Percentiles rank a stretch among this genome's conserved stretches.
Conservation (phyloP, 2,113 vertebrate species). For the Triplophysa rosa region DNA sequence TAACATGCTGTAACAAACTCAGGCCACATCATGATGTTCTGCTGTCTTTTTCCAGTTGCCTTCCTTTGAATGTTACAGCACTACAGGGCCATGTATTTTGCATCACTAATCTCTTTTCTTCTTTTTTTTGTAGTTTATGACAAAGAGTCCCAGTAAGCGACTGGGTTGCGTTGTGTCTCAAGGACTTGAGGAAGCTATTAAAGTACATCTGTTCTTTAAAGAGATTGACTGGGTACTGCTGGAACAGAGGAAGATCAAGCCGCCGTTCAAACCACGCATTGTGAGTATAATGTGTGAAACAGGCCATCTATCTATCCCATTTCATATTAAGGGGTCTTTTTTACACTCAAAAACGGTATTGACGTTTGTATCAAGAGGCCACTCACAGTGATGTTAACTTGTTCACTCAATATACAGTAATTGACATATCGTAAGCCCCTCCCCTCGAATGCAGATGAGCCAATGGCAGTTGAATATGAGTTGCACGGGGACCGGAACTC, state of each 20-base stretch:
- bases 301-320: too few species aligned
- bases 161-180: constrained; percentile 89
- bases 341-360: too few species aligned
- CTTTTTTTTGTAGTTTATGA: constrained; percentile 87
- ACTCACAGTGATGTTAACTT: too few species aligned
- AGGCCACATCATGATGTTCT: neutral
- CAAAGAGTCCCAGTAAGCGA: constrained; percentile 92
- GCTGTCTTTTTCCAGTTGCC: neutral
- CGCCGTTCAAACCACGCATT: constrained; percentile 95
- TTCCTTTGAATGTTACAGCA: neutral
- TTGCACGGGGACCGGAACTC: too few species aligned
- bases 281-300: constrained; percentile 76
- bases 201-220: constrained; percentile 92
- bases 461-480: too few species aligned
- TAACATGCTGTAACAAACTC: neutral
- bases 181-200: constrained; percentile 91
- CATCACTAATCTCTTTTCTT: neutral
- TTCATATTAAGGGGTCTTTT: neutral
- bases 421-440: too few species aligned
- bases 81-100: neutral
- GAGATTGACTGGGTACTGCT: constrained; percentile 96
- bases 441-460: too few species aligned
- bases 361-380: too few species aligned
- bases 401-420: too few species aligned
- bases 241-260: constrained; percentile 93